Percentiles rank a stretch among this genome's conserved stretches.
phyloP scores from a whole-genome alignment of 2,888 invertebrate species.

The Galerucella pusilla region DNA sequence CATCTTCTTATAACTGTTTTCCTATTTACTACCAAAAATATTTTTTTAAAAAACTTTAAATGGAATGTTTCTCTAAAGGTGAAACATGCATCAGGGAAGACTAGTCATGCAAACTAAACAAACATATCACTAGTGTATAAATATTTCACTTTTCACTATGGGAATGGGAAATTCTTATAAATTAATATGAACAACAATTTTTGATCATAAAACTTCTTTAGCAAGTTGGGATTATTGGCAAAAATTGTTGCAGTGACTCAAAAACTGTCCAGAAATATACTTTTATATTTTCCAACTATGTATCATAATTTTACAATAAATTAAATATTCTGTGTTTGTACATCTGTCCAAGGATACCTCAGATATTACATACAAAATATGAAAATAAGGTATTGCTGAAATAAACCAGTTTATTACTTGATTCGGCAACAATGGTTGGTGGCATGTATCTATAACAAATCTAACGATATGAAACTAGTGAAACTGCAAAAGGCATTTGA shows the following conservation, averaged over 20 bases:
- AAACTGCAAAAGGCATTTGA: conserved; percentile 39
- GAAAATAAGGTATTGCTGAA: conserved; percentile 49
- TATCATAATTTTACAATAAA: conserved; percentile 29
- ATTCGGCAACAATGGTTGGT: conserved; percentile 41
- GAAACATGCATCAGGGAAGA: too few relatives aligned
- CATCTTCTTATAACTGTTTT: too few relatives aligned
- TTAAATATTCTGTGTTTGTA: conserved; percentile 17
- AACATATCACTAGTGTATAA: too few relatives aligned
- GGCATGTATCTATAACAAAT: conserved; percentile 46
- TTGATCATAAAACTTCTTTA: too few relatives aligned
- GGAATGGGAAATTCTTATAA: too few relatives aligned
- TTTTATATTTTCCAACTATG: conserved; percentile 30
- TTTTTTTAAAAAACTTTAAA: too few relatives aligned
- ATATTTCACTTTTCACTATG: too few relatives aligned
- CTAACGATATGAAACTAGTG: conserved; percentile 51
- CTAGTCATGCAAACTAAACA: too few relatives aligned
- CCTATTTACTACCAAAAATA: too few relatives aligned
- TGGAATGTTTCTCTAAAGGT: too few relatives aligned
- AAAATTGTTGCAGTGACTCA: neutral
- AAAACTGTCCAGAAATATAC: conserved; percentile 28
- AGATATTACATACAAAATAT: conserved; percentile 50
- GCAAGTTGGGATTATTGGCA: neutral
- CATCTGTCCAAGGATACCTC: conserved; percentile 29
- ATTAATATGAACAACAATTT: too few relatives aligned
- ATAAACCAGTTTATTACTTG: conserved; percentile 50